Base-by-base conservation (phyloP, 2,888 invertebrate genomes). In the Ceramica pisi region DNA sequence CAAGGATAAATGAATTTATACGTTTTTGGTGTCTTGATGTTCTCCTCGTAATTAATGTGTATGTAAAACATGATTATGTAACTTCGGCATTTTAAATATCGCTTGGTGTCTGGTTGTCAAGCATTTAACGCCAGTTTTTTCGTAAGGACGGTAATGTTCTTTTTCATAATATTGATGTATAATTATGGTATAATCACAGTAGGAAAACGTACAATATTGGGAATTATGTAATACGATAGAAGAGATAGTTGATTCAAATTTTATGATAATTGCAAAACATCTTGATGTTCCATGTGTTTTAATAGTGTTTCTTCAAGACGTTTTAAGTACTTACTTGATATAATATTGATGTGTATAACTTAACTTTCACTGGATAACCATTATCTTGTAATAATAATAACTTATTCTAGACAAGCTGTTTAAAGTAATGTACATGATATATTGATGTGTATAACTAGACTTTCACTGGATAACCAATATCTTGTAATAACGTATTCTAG, bases 31-130 rank as follows among this genome's bases (percentile, higher is more conserved):
- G 2, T 31, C 6, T 31, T 31, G 2, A 31, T 31, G 2, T 31
- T 31, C 31, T 31, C 31, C 31, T 31, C 31, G 31, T 31, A 31
- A 31, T 6, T 31, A 31, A 38, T 38, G 14, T 61, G 23, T 12
- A 21, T 65, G 4, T 41, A 16, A 31, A 55, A 6, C 19, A 53
- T 31, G 31, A 19, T 9, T 35, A 55, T 31, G n/a, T 12, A 35
- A 35, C 12, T 56, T 35, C 2, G 7, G 46, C 46, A 19, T 46
- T 46, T 46, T 46, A 46, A 6, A 7, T 19, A 46, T 19, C 46
- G 12, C 12, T 14, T 75, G 55, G 48, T 50, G 67, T 56, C 41
- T 67, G 67, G 75, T 75, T 72, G 56, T 75, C 75, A 62, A 62
- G 50, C 62, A 50, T 62, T 35, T 35, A 6, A 31, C n/a, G 21